Base-by-base conservation (phyloP, 2,113 vertebrate genomes). In the Calidris pugnax region DNA sequence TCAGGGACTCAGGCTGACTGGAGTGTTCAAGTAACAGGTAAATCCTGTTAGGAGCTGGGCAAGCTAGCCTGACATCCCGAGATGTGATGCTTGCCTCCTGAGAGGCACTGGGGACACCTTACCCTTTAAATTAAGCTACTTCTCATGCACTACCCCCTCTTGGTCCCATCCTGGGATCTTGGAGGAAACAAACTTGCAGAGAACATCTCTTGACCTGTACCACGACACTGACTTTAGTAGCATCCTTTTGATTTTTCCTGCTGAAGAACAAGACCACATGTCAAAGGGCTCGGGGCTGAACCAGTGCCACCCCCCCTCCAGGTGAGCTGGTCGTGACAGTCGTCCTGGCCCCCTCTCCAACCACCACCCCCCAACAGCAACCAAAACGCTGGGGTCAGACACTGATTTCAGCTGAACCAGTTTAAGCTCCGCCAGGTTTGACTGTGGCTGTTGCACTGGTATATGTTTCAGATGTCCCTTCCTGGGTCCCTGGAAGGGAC, bases 291-390 rank as follows among this genome's bases (percentile, higher is more conserved):
- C 2, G 7, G 13, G 27, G 35, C 45, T 56, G 60, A 81, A 80
- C 33, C 35, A 13, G 28, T 21, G n/a, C 51, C 56, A 48, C 23
- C 7, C 1, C 1, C 23, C 14, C 24, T 45, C 60, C 43, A 19
- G 24, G 22, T 18, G 45, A 62, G 21, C 30, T 53, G 39, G 41
- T 55, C 1, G 0, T 47, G 12, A 24, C n/a, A 4, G 17, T 20
- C 0, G 0, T 6, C 39, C 14, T 19, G n/a, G 22, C 39, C 50
- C 37, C 59, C 59, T 26, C 71, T 69, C 43, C 76, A 55, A 2
- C 43, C 57, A 8, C 32, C 45, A 22, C 8, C 20, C 37, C 43
- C 73, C 1, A 0, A 0, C 13, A 56, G 32, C 5, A 68, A 19
- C 55, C 39, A 24, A 56, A 82, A 50, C 2, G 4, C 51, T 13